Evolutionary conservation across 1,140 invertebrate genomes (phyloP).

Genomic region (Streblospio benedicti): DNA sequence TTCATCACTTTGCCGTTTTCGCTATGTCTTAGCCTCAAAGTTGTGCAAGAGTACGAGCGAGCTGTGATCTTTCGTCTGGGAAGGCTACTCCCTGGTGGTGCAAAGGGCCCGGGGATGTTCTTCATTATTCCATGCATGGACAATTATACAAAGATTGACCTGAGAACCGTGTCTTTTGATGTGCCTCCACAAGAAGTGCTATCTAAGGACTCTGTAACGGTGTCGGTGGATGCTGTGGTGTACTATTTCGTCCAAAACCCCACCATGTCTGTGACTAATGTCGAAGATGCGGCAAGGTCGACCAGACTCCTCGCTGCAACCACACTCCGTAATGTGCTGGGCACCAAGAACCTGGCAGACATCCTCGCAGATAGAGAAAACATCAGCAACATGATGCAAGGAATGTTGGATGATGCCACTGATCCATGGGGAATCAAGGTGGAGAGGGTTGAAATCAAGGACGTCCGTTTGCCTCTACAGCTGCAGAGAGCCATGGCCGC

Average conservation of each 20-base stretch:
- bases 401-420: slow-evolving; percentile 71
- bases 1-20: slow-evolving; percentile 85
- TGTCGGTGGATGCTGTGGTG: not conserved
- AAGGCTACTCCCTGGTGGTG: slow-evolving; percentile 62
- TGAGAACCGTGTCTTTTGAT: slow-evolving; percentile 79
- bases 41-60: slow-evolving; percentile 42
- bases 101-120: slow-evolving; percentile 72
- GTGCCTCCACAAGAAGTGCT: slow-evolving; percentile 90
- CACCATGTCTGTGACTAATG: not conserved
- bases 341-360: slow-evolving; percentile 81
- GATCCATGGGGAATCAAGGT: slow-evolving; percentile 97
- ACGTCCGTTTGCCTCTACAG: too few relatives aligned
- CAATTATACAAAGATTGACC: slow-evolving; percentile 74
- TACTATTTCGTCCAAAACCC: not conserved
- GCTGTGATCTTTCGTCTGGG: slow-evolving; percentile 53
- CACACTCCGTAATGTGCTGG: slow-evolving; percentile 75
- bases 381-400: slow-evolving; percentile 72
- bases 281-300: not conserved
- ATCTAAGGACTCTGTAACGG: too few relatives aligned
- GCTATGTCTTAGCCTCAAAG: slow-evolving; percentile 86
- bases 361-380: slow-evolving; percentile 81
- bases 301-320: not conserved
- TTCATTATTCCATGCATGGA: slow-evolving; percentile 86
- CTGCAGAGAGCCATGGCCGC: too few relatives aligned
- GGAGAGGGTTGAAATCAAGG: slow-evolving; percentile 87